Evolutionary conservation across 1,140 invertebrate species (phyloP).

Genomic region (Zaprionus tsacasi): DNA sequence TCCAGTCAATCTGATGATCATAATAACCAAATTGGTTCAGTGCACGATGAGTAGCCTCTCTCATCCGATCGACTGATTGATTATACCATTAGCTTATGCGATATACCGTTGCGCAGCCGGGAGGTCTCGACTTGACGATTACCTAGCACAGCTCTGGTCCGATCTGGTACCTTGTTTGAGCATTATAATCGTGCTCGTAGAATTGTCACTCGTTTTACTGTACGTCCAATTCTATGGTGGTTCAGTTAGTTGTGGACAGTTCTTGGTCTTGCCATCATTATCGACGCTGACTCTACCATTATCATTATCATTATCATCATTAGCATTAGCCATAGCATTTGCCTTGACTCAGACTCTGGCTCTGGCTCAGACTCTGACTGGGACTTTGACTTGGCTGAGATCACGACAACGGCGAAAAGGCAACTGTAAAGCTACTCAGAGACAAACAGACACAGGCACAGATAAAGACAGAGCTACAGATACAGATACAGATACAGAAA

Average conservation of each 20-base stretch:
- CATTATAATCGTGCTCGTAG: conserved; percentile 21
- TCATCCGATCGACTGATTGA: not conserved
- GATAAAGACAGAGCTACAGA: conserved; percentile 26
- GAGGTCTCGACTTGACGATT: not conserved
- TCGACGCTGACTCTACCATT: conserved; percentile 44
- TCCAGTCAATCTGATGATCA: conserved; percentile 25
- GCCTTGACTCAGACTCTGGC: not conserved
- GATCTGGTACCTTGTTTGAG: conserved; percentile 14
- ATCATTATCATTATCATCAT: conserved; percentile 48
- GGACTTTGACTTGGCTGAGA: conserved; percentile 4
- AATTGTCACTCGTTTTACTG: conserved; percentile 60
- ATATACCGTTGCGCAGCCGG: not conserved
- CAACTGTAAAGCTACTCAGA: conserved; percentile 40
- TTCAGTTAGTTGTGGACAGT: conserved; percentile 53
- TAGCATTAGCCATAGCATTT: conserved; percentile 17
- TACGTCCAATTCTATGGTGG: conserved; percentile 34
- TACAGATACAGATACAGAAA: conserved; percentile 23
- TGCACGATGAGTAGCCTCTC: conserved; percentile 26
- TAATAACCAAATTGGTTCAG: conserved; percentile 33
- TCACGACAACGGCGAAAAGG: conserved; percentile 39
- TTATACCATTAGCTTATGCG: not conserved
- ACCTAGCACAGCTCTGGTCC: not conserved
- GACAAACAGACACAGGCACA: not conserved
- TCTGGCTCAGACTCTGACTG: conserved; percentile 1
- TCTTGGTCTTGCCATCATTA: conserved; percentile 43